These are phyloP conservation scores for Acomys russatus DNA, from an alignment of 2,797 vertebrate species.

Conservation along the genomic window DNA sequence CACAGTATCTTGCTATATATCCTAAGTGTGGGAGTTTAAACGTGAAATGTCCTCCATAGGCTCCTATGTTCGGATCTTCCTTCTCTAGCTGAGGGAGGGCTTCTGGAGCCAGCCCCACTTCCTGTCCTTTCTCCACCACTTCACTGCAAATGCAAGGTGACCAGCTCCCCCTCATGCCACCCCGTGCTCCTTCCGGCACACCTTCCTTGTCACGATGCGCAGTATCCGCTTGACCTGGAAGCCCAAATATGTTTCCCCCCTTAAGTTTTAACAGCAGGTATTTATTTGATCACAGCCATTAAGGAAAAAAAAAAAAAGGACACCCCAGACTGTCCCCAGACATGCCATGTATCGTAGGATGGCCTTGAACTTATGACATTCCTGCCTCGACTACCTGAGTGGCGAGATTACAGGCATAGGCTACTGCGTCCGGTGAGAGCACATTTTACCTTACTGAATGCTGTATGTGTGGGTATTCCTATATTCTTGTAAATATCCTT, in stretches of 20 bases:
- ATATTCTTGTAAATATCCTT: not conserved
- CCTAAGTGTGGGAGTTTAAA: not conserved
- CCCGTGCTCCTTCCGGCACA: too few relatives aligned
- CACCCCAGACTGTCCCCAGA: not conserved
- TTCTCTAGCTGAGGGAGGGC: not conserved
- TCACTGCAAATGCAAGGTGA: not conserved
- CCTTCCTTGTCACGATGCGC: not conserved
- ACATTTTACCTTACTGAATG: slow-evolving; percentile 32
- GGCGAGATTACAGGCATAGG: not conserved
- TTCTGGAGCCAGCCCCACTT: not conserved
- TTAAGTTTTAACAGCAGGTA: not conserved
- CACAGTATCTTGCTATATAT: not conserved
- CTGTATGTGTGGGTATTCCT: slow-evolving; percentile 37
- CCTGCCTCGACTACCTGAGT: not conserved
- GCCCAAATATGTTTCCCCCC: not conserved
- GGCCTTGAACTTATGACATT: not conserved
- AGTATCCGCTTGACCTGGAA: not conserved
- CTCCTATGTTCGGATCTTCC: not conserved
- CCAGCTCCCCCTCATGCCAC: not conserved
- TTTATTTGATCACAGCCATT: not conserved
- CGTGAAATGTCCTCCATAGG: too few relatives aligned
- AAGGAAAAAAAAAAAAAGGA: not conserved
- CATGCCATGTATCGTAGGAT: not conserved
- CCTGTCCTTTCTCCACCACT: not conserved
- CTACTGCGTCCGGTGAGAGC: not conserved